These are phyloP conservation scores for Calliphora vicina DNA, from an alignment of 1,140 invertebrate genomes.

Conservation along the genomic window DNA sequence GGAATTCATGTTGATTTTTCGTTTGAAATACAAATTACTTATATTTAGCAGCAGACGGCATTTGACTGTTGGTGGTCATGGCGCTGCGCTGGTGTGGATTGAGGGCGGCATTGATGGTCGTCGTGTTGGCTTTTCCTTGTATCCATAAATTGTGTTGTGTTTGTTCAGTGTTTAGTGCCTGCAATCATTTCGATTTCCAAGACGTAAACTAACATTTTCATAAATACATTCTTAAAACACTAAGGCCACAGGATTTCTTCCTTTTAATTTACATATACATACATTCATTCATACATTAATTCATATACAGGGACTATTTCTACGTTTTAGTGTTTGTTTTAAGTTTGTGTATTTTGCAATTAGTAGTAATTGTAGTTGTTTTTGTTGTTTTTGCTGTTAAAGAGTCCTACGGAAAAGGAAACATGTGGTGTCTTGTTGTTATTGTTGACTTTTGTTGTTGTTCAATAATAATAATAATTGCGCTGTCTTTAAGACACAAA, in stretches of 20 bases:
- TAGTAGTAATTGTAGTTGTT: not conserved
- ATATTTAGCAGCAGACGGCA: not conserved
- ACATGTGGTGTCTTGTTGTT: not conserved
- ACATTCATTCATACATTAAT: no score
- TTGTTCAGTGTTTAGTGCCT: not conserved
- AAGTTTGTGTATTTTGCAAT: not conserved
- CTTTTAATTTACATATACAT: no score
- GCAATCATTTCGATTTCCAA: not conserved
- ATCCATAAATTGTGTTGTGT: not conserved
- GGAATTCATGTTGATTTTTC: not conserved
- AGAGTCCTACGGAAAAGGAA: no score
- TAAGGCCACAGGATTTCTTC: not conserved
- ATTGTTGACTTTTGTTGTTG: no score
- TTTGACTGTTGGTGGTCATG: not conserved
- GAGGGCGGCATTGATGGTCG: no score
- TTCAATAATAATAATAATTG: not conserved
- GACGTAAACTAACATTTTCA: not conserved
- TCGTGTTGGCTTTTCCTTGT: not conserved
- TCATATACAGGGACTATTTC: not conserved
- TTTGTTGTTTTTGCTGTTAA: no score
- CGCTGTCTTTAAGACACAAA: not conserved
- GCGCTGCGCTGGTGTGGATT: no score
- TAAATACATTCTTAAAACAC: no score
- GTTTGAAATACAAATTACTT: not conserved
- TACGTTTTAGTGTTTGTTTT: not conserved